Evolutionary conservation across 2,797 vertebrate genomes (phyloP).

Genomic region (Microctenopoma lineatum): DNA sequence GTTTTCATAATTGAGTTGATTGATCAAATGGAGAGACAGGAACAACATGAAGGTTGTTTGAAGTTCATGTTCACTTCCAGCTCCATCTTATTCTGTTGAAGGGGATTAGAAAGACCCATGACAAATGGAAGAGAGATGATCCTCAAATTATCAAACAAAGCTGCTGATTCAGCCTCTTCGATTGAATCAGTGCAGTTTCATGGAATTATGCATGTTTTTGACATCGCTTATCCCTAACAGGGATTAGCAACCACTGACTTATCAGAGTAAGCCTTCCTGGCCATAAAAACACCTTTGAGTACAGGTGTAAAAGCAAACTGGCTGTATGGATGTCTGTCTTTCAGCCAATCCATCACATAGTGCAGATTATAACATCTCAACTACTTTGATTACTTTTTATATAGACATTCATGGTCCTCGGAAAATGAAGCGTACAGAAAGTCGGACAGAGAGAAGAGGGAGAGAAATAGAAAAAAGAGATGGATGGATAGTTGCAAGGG

Average conservation of each 20-base stretch:
- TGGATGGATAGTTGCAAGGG: not conserved
- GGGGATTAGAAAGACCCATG: constrained; percentile 37
- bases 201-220: constrained; percentile 35
- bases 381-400: not conserved
- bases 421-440: not conserved
- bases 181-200: constrained; percentile 7
- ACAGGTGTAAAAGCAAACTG: not conserved
- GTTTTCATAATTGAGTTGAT: constrained; percentile 2
- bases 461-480: constrained; percentile 3
- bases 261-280: not conserved
- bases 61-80: constrained; percentile 45
- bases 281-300: constrained; percentile 1
- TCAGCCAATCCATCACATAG: too few species aligned
- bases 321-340: too few species aligned
- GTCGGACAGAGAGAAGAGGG: constrained; percentile 17
- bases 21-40: constrained; percentile 34
- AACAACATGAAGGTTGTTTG: constrained; percentile 50
- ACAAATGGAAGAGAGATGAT: constrained; percentile 41
- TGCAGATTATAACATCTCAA: not conserved
- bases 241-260: constrained; percentile 25
- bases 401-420: not conserved
- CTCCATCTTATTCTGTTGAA: constrained; percentile 23
- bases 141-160: constrained; percentile 37
- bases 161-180: constrained; percentile 32
- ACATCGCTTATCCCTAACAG: constrained; percentile 7